These are phyloP conservation scores for Rhagophthalmus giganteus DNA, from an alignment of 2,888 invertebrate genomes.

Conservation along the genomic window DNA sequence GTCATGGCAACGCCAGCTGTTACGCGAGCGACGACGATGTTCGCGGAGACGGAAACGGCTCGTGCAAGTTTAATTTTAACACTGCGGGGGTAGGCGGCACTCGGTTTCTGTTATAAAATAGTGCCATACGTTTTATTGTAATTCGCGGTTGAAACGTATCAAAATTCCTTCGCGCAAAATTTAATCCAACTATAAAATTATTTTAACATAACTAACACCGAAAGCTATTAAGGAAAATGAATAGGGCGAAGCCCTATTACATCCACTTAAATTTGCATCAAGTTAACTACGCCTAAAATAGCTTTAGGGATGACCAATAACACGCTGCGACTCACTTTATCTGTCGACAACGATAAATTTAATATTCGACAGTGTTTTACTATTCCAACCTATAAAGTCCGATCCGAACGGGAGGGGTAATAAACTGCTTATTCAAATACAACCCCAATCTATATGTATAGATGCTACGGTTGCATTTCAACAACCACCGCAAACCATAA, in stretches of 20 bases:
- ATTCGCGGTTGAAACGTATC: neutral
- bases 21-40: no score
- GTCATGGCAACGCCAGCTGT: no score
- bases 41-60: no score
- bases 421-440: constrained; percentile 6
- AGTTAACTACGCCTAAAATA: constrained; percentile 1
- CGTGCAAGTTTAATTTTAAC: no score
- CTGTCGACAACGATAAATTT: constrained; percentile 6
- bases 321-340: neutral
- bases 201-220: neutral
- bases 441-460: constrained; percentile 3
- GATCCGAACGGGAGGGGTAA: constrained; percentile 7
- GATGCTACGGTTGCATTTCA: constrained; percentile 8
- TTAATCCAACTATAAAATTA: neutral
- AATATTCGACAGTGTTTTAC: neutral
- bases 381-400: constrained; percentile 5
- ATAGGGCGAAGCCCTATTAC: constrained; percentile 1
- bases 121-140: no score
- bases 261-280: constrained; percentile 3
- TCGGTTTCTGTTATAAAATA: no score
- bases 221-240: constrained; percentile 1
- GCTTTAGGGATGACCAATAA: neutral
- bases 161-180: neutral
- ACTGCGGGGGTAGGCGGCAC: no score
- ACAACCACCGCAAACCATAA: constrained; percentile 13